Conservation (phyloP, 2,888 invertebrate genomes). For the Lamproptera curius region DNA sequence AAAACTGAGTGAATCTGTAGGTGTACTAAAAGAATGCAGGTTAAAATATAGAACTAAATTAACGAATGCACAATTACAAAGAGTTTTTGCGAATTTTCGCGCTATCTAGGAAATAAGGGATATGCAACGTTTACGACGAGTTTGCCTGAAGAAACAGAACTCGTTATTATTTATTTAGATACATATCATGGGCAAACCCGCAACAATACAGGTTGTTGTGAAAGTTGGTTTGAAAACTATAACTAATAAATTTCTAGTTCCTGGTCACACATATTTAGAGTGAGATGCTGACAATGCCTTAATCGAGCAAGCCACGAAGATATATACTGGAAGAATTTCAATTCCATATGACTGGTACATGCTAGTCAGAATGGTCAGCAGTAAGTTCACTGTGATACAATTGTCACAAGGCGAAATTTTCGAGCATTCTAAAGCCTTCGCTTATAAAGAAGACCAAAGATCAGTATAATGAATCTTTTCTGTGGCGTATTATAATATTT, state of each 20-base stretch:
- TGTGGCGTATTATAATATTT: background rate
- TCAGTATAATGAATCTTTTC: slow-evolving; percentile 1
- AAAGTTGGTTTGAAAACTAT: no score
- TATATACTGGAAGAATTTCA: background rate
- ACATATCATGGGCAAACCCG: no score
- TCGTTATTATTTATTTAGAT: no score
- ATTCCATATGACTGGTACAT: slow-evolving; percentile 1
- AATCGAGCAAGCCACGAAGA: background rate
- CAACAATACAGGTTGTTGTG: no score
- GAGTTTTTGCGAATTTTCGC: no score
- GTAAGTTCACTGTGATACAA: background rate
- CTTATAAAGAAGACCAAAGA: background rate
- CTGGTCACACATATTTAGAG: background rate
- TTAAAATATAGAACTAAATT: no score
- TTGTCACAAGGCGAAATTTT: slow-evolving; percentile 1
- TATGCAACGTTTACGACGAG: no score
- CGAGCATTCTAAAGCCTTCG: background rate
- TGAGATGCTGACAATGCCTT: background rate
- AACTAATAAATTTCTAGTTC: slow-evolving; percentile 15
- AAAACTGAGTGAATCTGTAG: no score
- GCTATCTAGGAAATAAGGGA: no score
- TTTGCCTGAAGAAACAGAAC: no score
- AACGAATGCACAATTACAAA: no score
- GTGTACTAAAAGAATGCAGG: no score
- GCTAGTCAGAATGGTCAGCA: background rate